A percentile compares a stretch with the other conserved stretches of the same genome.
These are phyloP conservation scores for Parapsyche elsis DNA, from an alignment of 1,140 invertebrate species.

Conservation along the genomic window DNA sequence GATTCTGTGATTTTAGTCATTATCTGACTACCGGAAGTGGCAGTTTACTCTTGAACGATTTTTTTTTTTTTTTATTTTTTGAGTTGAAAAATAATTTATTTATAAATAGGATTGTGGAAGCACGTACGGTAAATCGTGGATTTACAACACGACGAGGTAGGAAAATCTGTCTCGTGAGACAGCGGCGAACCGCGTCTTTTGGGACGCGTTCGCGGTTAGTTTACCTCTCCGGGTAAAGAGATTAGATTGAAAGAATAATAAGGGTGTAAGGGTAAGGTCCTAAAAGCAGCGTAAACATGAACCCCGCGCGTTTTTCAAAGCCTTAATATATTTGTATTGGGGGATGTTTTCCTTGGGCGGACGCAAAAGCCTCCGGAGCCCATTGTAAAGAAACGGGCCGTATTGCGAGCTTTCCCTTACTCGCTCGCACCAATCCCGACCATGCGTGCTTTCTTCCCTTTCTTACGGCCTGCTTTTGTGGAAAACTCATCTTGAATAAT, in stretches of 20 bases:
- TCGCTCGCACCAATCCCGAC: not conserved
- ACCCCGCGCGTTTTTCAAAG: conserved; percentile 20
- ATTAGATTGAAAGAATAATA: conserved; percentile 56
- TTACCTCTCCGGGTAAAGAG: conserved; percentile 50
- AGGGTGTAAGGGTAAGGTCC: conserved; percentile 17
- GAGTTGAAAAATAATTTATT: too few species aligned
- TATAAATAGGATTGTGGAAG: not conserved
- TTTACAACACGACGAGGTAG: not conserved
- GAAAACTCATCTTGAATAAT: conserved; percentile 13
- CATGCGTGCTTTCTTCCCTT: not conserved
- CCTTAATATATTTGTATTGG: conserved; percentile 39
- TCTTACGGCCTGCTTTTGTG: not conserved
- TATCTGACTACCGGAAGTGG: too few species aligned
- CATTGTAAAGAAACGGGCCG: conserved; percentile 23
- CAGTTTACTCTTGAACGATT: too few species aligned
- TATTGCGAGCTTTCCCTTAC: conserved; percentile 5
- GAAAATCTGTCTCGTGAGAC: conserved; percentile 23
- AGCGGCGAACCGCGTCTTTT: conserved; percentile 17
- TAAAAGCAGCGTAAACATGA: conserved; percentile 36
- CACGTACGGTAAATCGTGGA: not conserved
- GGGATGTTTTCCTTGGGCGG: conserved; percentile 12
- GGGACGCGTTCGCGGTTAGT: conserved; percentile 47
- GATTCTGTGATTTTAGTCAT: too few species aligned
- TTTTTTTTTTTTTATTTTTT: too few species aligned
- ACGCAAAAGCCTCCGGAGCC: conserved; percentile 3